phyloP scores from a whole-genome alignment of 2,888 invertebrate species.

The Yponomeuta cagnagella region DNA sequence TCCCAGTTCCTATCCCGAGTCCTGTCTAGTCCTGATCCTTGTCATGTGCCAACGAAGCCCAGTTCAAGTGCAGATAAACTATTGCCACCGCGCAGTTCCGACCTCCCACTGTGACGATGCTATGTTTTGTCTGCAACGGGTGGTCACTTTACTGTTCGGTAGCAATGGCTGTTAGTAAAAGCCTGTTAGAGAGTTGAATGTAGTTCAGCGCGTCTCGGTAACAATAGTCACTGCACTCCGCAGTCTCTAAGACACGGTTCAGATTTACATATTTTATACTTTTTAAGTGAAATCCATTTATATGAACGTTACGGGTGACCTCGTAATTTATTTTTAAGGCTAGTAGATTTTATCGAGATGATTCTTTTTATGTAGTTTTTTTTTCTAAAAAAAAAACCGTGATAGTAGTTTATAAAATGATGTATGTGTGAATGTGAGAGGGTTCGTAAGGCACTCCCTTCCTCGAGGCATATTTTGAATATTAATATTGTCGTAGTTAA shows the following conservation, averaged over 20 bases:
- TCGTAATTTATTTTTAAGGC: slow-evolving; percentile 71
- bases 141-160: not conserved
- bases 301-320: slow-evolving; percentile 56
- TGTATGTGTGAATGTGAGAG: slow-evolving; percentile 53
- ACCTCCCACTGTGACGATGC: not conserved
- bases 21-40: slow-evolving; percentile 69
- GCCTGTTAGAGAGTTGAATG: slow-evolving; percentile 23
- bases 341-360: slow-evolving; percentile 66
- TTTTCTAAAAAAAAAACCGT: slow-evolving; percentile 67
- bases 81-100: not conserved
- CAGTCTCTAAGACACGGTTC: slow-evolving; percentile 10
- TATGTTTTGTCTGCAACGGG: not conserved
- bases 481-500: slow-evolving; percentile 24
- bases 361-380: slow-evolving; percentile 60
- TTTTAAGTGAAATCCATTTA: slow-evolving; percentile 60
- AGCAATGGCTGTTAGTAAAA: not conserved
- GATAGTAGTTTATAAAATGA: slow-evolving; percentile 73
- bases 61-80: slow-evolving; percentile 41
- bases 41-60: slow-evolving; percentile 69
- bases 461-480: slow-evolving; percentile 51
- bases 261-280: slow-evolving; percentile 39
- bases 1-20: slow-evolving; percentile 59
- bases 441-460: slow-evolving; percentile 70
- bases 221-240: slow-evolving; percentile 24
- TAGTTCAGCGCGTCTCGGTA: slow-evolving; percentile 32